A percentile compares a stretch with the other conserved stretches of the same genome.
Conservation (phyloP, 1,140 invertebrate genomes). For the Protaetia brevitarsis region DNA sequence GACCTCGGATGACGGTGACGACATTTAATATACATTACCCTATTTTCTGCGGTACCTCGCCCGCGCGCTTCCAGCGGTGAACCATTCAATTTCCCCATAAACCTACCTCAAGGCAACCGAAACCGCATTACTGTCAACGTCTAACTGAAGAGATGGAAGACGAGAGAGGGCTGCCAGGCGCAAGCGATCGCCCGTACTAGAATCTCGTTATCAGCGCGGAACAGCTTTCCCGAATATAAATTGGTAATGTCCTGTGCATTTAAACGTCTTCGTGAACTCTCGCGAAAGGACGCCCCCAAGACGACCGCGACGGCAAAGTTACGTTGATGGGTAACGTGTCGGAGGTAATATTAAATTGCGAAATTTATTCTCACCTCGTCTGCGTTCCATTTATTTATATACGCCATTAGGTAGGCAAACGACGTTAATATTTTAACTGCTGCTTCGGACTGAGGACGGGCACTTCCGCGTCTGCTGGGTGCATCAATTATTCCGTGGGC, state of each 20-base stretch:
- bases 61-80: neutral
- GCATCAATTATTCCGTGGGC: too few relatives aligned
- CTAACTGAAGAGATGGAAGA: neutral
- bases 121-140: constrained; percentile 6
- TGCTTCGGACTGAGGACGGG: neutral
- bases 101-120: constrained; percentile 9
- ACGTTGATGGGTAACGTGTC: neutral
- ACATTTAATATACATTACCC: too few relatives aligned
- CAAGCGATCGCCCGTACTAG: constrained; percentile 7
- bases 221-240: constrained; percentile 9
- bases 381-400: constrained; percentile 14
- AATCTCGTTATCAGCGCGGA: constrained; percentile 10
- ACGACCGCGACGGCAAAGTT: neutral
- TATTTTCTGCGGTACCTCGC: too few relatives aligned
- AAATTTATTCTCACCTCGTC: constrained; percentile 12
- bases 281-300: neutral
- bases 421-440: constrained; percentile 1
- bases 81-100: constrained; percentile 3
- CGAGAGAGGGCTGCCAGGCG: neutral
- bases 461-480: too few relatives aligned
- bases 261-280: constrained; percentile 3
- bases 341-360: neutral
- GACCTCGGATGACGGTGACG: too few relatives aligned
- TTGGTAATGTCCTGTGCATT: constrained; percentile 16
- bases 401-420: neutral